Evolutionary conservation across 2,888 invertebrate genomes (phyloP), one percentile per base, ranked within the genome.

Genomic region (Pheosia gnoma): DNA sequence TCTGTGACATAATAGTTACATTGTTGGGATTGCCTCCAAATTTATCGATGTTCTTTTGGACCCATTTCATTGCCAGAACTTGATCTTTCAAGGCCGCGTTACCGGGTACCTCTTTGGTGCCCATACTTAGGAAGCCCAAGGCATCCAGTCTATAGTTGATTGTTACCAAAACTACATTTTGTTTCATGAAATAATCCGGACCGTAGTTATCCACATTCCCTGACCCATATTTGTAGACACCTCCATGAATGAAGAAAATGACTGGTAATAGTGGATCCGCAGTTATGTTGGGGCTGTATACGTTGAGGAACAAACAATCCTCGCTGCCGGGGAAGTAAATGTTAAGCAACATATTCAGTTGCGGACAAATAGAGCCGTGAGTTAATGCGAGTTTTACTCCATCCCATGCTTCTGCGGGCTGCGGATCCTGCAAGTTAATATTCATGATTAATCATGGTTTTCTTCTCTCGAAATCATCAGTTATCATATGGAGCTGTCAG

Each of bases 81-180:
- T 75, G 69, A 49, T 84, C 84, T 62, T 83, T 84, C 25, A 81
- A 52, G 0, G 75, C 84, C 4, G 82, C 81, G 59, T 84, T 84
- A 0, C 84, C 84, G 0, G 84, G 83, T 0, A 79, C 78, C 59
- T 82, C 82, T 11, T 70, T 66, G 72, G 70, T 47, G 65, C 77
- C 49, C 38, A 58, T n/a, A 36, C 58, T 13, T n/a, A 58, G 58
- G 37, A 58, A 49, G 11, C 58, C 58, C 7, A 58, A 10, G 9
- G 54, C 10, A n/a, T 54, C 54, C 8, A 54, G 5, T 36, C 54
- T 54, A 5, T 54, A 54, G n/a, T 54, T 54, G 3, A 54, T 3
- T 10, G 54, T 54, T 0, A 54, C 54, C 4, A 54, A 0, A 7
- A 54, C 54, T 6, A 54, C 39, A 25, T 54, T n/a, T 37, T 54